phyloP scores from a whole-genome alignment of 2,113 vertebrate species.

The Aspidoscelis tigris region DNA sequence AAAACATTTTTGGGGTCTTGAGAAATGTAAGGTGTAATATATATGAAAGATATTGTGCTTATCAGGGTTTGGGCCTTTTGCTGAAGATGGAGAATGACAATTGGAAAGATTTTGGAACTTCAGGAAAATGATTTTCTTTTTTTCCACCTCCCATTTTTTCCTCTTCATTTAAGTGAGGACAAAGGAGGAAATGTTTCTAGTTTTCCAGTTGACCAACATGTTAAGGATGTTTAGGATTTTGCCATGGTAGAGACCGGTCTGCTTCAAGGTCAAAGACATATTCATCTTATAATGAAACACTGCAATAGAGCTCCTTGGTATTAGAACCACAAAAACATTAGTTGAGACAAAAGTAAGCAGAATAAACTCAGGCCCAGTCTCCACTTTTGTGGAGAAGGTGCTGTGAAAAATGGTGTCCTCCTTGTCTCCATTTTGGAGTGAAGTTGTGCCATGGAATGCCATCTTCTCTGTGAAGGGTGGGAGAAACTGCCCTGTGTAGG shows the following conservation, averaged over 20 bases:
- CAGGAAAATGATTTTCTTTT: neutral
- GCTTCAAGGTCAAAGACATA: conserved; percentile 43
- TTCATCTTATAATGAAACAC: conserved; percentile 5
- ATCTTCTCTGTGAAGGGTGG: no score
- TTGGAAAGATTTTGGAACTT: neutral
- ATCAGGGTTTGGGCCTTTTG: conserved; percentile 35
- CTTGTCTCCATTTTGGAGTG: no score
- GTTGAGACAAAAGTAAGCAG: no score
- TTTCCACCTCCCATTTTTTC: conserved; percentile 18
- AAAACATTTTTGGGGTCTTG: conserved; percentile 39
- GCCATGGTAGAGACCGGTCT: conserved; percentile 42
- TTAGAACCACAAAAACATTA: no score
- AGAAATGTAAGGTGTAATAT: conserved; percentile 26
- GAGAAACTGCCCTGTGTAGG: no score
- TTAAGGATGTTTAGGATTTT: no score
- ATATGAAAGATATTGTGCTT: conserved; percentile 32
- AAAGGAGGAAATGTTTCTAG: conserved; percentile 54
- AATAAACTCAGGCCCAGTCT: no score
- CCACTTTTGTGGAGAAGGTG: no score
- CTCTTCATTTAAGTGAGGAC: conserved; percentile 25
- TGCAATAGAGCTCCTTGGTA: no score
- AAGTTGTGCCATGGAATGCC: no score
- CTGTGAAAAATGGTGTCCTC: no score
- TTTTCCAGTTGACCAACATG: conserved; percentile 33
- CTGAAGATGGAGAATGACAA: neutral